Evolutionary conservation across 1,140 invertebrate species (phyloP), one percentile per base, ranked within the genome.

Genomic region (Ridgeia piscesae): DNA sequence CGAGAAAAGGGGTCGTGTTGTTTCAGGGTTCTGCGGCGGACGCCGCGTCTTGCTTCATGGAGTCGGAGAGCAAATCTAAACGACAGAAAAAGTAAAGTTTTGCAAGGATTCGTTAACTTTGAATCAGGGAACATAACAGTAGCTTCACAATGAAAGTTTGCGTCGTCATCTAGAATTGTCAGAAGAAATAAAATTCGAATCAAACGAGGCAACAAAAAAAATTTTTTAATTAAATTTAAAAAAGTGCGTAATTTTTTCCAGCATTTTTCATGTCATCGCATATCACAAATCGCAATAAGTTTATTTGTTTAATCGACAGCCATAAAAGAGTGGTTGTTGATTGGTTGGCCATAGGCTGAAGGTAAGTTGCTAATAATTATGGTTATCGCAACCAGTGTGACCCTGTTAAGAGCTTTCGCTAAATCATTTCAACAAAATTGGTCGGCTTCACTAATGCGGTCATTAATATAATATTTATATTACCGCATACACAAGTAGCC

Each of bases 31-130:
- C 17, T 2, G 58, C 58, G 2, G 58, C 58, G 58, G 58, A 77
- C 58, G 58, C 58, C 2, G 58, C 58, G 17, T 77, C 58, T 77
- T 77, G 58, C 17, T 77, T 77, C 58, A 77, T 77, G 17, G 58
- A 77, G 58, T 77, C 58, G 58, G 58, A 77, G 58, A 77, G 58
- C 58, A 77, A 77, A 77, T 77, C 58, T 77, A 31, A 77, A 77
- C 17, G 58, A 77, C 14, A 77, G 0, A 77, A 21, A 77, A 77
- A 77, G 14, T 27, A 4, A 77, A 17, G 2, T 77, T 4, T 27
- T 77, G 58, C 58, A 77, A 77, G 58, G 58, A 77, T n/a, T 77
- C 27, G 58, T 31, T 77, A 4, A 14, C 2, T 31, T 9, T 77
- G 58, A 77, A 14, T 77, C 58, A 77, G 27, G 27, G 58, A 77